Evolutionary conservation across 2,113 vertebrate species (phyloP).

Genomic region (Callochromis pleurospilus): DNA sequence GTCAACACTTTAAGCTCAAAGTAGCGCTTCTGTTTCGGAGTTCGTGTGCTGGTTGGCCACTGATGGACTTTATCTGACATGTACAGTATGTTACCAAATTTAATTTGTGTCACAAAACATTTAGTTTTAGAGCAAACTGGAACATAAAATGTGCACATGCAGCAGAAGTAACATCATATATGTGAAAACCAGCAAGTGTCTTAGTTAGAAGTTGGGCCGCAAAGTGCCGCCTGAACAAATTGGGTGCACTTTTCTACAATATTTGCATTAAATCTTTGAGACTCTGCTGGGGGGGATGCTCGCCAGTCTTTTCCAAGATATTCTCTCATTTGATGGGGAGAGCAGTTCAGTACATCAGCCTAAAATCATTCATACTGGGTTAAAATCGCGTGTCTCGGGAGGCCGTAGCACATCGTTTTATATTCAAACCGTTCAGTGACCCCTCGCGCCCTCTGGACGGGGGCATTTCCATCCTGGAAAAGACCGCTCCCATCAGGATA

Average conservation of each 20-base stretch:
- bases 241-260: not conserved
- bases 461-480: not conserved
- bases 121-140: not conserved
- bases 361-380: not conserved
- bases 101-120: not conserved
- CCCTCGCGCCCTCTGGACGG: not conserved
- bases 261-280: not conserved
- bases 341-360: not conserved
- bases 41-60: not conserved
- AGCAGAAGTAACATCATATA: not conserved
- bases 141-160: not conserved
- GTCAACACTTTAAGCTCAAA: not conserved
- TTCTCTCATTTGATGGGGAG: not conserved
- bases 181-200: not conserved
- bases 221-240: not conserved
- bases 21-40: not conserved
- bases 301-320: not conserved
- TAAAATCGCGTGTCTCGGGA: not conserved
- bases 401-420: not conserved
- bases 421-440: not conserved
- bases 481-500: not conserved
- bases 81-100: not conserved
- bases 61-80: rapidly evolving
- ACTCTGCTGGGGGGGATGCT: not conserved
- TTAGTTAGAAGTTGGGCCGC: not conserved